A percentile compares a stretch with the other conserved stretches of the same genome.
phyloP scores from a whole-genome alignment of 2,113 vertebrate genomes.

The Globicephala melas region DNA sequence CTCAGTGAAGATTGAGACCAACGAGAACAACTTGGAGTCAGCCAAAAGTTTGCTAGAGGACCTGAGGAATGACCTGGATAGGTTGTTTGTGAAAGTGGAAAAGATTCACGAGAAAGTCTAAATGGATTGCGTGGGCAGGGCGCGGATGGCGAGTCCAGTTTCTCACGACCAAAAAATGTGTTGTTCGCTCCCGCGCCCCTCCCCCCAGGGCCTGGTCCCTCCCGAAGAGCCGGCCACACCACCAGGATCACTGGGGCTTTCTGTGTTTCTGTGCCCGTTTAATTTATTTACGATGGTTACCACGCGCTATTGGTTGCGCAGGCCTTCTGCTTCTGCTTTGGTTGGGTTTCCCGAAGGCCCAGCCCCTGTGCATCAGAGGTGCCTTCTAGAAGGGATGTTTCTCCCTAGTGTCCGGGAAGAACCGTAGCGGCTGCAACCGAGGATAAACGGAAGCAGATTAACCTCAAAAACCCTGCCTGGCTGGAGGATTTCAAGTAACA shows the following conservation, averaged over 20 bases:
- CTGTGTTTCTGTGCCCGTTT: not conserved
- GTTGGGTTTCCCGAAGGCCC: not conserved
- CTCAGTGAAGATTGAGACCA: slow-evolving; percentile 89
- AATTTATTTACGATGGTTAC: slow-evolving; percentile 22
- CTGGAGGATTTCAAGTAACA: slow-evolving; percentile 40
- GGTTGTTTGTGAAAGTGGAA: slow-evolving; percentile 81
- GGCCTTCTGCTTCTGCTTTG: not conserved
- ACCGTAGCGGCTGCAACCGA: not conserved
- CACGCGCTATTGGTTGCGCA: not conserved
- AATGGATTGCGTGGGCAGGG: slow-evolving; percentile 39
- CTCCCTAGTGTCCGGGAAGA: not conserved
- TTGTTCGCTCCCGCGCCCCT: not conserved
- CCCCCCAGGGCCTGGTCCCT: slow-evolving; percentile 19
- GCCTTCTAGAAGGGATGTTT: not conserved
- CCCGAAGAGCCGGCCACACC: slow-evolving; percentile 43
- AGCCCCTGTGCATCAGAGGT: not conserved
- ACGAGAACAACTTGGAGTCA: slow-evolving; percentile 85
- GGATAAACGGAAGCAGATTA: slow-evolving; percentile 50
- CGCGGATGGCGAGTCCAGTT: slow-evolving; percentile 63
- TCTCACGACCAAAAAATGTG: slow-evolving; percentile 69
- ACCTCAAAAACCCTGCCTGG: slow-evolving; percentile 17
- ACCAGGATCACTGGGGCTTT: not conserved
- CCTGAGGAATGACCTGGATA: slow-evolving; percentile 84
- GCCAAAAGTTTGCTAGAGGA: slow-evolving; percentile 86
- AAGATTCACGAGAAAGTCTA: slow-evolving; percentile 80